Base-by-base conservation (phyloP, 64 coral and sea anemone genomes). In the Actinia equina region DNA sequence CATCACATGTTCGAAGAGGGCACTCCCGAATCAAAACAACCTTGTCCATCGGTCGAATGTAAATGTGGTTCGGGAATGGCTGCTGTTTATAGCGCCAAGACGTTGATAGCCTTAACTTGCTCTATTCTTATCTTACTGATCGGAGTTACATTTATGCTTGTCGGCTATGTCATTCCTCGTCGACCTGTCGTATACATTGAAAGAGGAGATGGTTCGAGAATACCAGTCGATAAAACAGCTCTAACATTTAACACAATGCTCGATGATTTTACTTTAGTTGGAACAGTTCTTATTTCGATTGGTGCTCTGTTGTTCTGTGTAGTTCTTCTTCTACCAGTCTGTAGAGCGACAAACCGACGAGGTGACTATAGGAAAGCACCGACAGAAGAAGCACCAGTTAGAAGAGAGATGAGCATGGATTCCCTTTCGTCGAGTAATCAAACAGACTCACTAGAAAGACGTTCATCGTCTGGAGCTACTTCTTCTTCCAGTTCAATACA, bases 131-230 rank as follows among this genome's bases (percentile, higher is more conserved):
- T 86, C 69, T 74, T 97, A 19, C 80, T 97, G 16, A 89, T 97
- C n/a, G 94, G 94, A 87, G 89, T 97, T 41, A 97, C 94, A 2
- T 97, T 97, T 59, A 93, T 97, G 88, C 94, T 97, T 12, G 94
- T 97, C 2, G 94, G 94, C 19, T 93, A 97, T 27, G 60, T 93
- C 25, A 97, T 97, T 19, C 94, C 94, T 15, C 88, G 94, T 59
- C 82, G 94, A 53, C 30, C 94, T 15, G 88, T 97, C 18, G 88
- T 93, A 85, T 97, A 97, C 81, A 49, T 97, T 26, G 91, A 97
- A 84, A 93, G 89, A 85, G 88, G 92, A 80, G 91, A 93, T 80
- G 94, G 94, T 7, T 71, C 94, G 20, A 84, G 89, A 77, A 86
- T 82, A 82, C 69, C 86, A n/a, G 55, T 93, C 17, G 94, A 97